phyloP scores from a whole-genome alignment of 2,113 vertebrate genomes.

The Ceyx melanurus region DNA sequence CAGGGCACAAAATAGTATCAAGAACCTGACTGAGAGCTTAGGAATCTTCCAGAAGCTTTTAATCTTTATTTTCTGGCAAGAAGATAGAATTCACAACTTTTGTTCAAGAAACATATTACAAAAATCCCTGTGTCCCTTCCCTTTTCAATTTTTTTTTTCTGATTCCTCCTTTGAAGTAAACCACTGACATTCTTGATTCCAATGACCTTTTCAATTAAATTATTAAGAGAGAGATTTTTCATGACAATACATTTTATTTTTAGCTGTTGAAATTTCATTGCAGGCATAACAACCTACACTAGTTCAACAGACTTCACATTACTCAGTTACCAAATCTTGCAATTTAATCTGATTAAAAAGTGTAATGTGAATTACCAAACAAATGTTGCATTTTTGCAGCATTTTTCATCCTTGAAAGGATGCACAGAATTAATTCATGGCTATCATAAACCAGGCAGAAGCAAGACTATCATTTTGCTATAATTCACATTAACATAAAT shows the following conservation, averaged over 20 bases:
- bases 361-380: neutral
- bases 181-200: neutral
- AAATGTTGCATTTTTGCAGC: neutral
- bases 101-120: neutral
- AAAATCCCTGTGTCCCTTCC: neutral
- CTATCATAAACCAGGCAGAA: neutral
- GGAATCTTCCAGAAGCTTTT: slow-evolving; percentile 35
- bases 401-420: neutral
- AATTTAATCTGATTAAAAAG: neutral
- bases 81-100: neutral
- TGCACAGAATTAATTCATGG: neutral
- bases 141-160: neutral
- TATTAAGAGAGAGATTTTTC: neutral
- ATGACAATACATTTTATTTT: slow-evolving; percentile 17
- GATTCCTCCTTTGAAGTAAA: neutral
- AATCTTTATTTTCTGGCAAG: neutral
- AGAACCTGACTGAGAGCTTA: slow-evolving; percentile 19
- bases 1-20: slow-evolving; percentile 13
- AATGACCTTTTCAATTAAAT: neutral
- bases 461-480: neutral
- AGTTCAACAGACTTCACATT: neutral
- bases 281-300: neutral
- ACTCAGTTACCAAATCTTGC: neutral
- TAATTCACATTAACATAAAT: neutral
- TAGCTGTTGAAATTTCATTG: neutral